These are phyloP conservation scores for Temnothorax longispinosus DNA, from an alignment of 1,140 invertebrate genomes.

Conservation along the genomic window DNA sequence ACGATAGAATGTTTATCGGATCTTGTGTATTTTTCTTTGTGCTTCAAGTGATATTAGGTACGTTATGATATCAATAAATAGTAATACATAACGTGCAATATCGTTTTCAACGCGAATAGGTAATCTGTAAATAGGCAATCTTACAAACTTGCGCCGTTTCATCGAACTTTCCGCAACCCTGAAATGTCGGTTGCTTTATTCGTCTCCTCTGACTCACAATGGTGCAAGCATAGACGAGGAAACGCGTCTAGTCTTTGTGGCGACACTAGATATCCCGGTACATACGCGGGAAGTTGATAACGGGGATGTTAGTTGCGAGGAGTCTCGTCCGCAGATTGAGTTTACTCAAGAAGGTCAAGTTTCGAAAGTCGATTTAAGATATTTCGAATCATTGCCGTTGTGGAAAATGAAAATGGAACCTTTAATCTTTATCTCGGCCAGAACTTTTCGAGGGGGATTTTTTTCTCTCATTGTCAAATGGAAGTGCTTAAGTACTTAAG, in stretches of 20 bases:
- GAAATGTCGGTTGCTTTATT: slow-evolving; percentile 31
- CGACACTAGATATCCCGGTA: slow-evolving; percentile 72
- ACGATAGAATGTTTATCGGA: neutral
- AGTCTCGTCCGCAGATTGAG: slow-evolving; percentile 55
- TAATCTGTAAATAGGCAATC: neutral
- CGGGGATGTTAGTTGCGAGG: neutral
- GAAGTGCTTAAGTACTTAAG: neutral
- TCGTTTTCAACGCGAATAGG: neutral
- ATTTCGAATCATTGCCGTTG: slow-evolving; percentile 5
- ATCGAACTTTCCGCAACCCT: slow-evolving; percentile 1
- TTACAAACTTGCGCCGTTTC: slow-evolving; percentile 1
- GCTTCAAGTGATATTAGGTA: neutral
- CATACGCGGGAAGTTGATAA: slow-evolving; percentile 49
- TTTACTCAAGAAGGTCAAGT: slow-evolving; percentile 42
- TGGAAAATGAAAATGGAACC: slow-evolving; percentile 33
- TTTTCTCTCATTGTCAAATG: neutral
- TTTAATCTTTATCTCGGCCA: neutral
- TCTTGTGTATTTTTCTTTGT: neutral
- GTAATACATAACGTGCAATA: neutral
- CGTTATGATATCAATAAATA: neutral
- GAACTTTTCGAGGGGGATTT: neutral
- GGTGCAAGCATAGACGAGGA: slow-evolving; percentile 13
- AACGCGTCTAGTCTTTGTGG: slow-evolving; percentile 71
- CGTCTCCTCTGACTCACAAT: slow-evolving; percentile 59
- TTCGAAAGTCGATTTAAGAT: slow-evolving; percentile 48